Percentiles rank a stretch among this genome's conserved stretches.
Evolutionary conservation across 2,888 invertebrate genomes (phyloP).

Genomic region (Rhagonycha lutea): DNA sequence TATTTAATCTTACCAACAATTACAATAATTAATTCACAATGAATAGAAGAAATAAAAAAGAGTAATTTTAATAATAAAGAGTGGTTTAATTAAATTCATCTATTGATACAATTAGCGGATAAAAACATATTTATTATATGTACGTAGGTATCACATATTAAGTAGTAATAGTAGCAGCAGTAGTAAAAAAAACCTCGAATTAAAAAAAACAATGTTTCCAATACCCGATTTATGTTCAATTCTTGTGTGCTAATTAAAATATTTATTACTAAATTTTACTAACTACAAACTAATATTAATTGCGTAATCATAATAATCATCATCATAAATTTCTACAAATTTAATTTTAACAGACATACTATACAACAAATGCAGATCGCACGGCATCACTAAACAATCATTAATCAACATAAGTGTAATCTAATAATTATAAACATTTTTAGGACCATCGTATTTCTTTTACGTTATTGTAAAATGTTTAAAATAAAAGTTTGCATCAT

Average conservation of each 20-base stretch:
- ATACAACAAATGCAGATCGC: background rate
- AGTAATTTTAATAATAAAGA: background rate
- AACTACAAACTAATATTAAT: background rate
- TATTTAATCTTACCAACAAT: conserved; percentile 13
- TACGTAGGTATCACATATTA: background rate
- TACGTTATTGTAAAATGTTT: background rate
- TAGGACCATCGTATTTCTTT: background rate
- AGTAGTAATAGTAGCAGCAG: background rate
- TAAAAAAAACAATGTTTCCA: background rate
- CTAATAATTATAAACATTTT: background rate
- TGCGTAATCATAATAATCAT: background rate
- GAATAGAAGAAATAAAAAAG: conserved; percentile 10
- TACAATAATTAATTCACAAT: conserved; percentile 8
- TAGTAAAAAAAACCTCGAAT: background rate
- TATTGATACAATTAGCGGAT: background rate
- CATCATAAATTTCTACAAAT: background rate
- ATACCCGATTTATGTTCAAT: background rate
- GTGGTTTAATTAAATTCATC: background rate
- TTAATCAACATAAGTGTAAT: background rate
- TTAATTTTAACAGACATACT: background rate
- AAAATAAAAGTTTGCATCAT: background rate
- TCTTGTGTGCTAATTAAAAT: background rate
- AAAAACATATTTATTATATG: background rate
- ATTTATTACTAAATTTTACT: background rate
- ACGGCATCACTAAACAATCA: background rate